phyloP scores from a whole-genome alignment of 2,888 invertebrate genomes.

The Exocentrus adspersus region DNA sequence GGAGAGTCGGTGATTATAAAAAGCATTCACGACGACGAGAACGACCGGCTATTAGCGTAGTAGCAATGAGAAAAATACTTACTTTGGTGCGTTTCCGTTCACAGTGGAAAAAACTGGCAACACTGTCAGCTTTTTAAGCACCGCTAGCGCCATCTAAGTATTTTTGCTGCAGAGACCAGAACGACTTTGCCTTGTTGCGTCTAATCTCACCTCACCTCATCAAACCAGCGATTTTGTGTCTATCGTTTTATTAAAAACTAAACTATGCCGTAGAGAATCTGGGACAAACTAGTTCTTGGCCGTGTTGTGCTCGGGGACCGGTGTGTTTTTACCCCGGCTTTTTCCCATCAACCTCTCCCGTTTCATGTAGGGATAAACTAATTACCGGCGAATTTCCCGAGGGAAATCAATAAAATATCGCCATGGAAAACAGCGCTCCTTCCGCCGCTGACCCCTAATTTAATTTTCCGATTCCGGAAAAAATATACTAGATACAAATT shows the following conservation, averaged over 20 bases:
- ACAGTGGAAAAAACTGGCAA: too few relatives aligned
- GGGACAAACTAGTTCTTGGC: background rate
- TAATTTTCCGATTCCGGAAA: conserved; percentile 10
- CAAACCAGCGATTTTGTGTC: too few relatives aligned
- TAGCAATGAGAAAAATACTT: background rate
- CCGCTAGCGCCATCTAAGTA: too few relatives aligned
- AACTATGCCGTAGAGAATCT: background rate
- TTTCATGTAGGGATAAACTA: conserved; percentile 35
- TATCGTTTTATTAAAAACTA: too few relatives aligned
- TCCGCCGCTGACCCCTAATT: conserved; percentile 6
- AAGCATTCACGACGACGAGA: background rate
- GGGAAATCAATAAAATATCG: conserved; percentile 44
- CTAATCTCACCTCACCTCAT: too few relatives aligned
- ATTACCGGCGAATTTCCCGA: conserved; percentile 40
- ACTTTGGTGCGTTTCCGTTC: background rate
- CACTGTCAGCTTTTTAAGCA: too few relatives aligned
- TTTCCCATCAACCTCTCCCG: conserved; percentile 24
- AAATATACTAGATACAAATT: background rate
- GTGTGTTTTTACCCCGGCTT: conserved; percentile 11
- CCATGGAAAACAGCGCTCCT: conserved; percentile 33
- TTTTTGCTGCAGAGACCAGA: too few relatives aligned
- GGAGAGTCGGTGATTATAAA: background rate
- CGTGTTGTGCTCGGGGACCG: background rate
- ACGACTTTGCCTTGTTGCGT: too few relatives aligned
- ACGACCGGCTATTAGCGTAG: background rate